These are phyloP conservation scores for Diaphora mendica DNA, from an alignment of 2,888 invertebrate species.

Conservation along the genomic window DNA sequence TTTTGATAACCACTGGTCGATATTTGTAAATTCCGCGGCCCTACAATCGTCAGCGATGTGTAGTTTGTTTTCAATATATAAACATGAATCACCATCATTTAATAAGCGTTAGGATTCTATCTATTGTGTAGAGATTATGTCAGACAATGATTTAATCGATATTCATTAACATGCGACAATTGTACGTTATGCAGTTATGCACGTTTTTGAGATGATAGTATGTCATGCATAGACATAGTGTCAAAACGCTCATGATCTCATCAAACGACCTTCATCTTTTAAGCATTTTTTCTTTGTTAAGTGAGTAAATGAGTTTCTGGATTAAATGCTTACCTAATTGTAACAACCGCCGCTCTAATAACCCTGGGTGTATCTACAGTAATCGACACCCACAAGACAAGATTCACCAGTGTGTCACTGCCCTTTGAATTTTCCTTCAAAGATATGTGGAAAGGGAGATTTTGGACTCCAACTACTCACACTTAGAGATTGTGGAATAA, in stretches of 20 bases:
- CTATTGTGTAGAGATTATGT: constrained; percentile 11
- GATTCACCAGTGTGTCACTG: no score
- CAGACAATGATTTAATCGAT: constrained; percentile 6
- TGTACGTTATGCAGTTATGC: background rate
- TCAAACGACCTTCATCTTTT: background rate
- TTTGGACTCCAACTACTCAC: no score
- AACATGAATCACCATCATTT: constrained; percentile 3
- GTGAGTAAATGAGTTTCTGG: no score
- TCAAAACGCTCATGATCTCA: background rate
- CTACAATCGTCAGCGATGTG: background rate
- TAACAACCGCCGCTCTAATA: no score
- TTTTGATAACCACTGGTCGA: background rate
- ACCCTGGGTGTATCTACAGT: no score
- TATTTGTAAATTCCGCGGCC: constrained; percentile 11
- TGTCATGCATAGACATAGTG: background rate
- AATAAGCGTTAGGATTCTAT: background rate
- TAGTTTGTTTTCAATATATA: constrained; percentile 13
- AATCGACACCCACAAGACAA: no score
- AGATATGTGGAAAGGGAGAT: no score
- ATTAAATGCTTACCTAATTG: no score
- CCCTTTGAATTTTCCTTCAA: no score
- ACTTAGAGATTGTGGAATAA: no score
- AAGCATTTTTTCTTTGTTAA: background rate
- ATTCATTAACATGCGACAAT: background rate
- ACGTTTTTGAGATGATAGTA: background rate